These are phyloP conservation scores for Drosophila punjabiensis DNA, from an alignment of 1,140 invertebrate species.

Conservation along the genomic window DNA sequence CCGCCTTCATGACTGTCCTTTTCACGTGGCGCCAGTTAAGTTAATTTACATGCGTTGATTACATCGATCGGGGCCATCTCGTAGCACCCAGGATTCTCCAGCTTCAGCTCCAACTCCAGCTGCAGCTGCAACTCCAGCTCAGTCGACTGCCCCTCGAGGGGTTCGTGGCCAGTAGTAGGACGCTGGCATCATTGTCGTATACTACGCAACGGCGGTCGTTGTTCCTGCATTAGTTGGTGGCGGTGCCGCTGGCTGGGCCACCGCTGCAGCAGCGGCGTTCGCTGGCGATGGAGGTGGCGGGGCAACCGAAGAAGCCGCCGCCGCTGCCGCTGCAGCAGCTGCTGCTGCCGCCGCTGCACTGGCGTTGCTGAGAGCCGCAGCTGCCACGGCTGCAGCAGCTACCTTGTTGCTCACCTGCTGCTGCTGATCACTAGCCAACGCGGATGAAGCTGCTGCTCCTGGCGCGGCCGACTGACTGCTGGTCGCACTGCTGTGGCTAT, in stretches of 20 bases:
- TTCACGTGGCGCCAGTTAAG: slow-evolving; percentile 38
- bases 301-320: slow-evolving; percentile 38
- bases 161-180: slow-evolving; percentile 71
- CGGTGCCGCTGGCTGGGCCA: slow-evolving; percentile 61
- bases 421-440: slow-evolving; percentile 44
- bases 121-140: slow-evolving; percentile 1
- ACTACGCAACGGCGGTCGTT: slow-evolving; percentile 85
- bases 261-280: slow-evolving; percentile 33
- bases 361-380: slow-evolving; percentile 49
- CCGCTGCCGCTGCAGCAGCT: slow-evolving; percentile 25
- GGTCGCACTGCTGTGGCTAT: slow-evolving; percentile 48
- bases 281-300: slow-evolving; percentile 16
- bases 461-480: slow-evolving; percentile 53
- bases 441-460: slow-evolving; percentile 37
- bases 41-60: slow-evolving; percentile 67
- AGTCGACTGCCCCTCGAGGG: slow-evolving; percentile 50
- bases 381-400: slow-evolving; percentile 28
- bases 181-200: slow-evolving; percentile 79
- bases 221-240: slow-evolving; percentile 76
- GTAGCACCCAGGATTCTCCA: slow-evolving; percentile 6
- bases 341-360: slow-evolving; percentile 45
- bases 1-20: slow-evolving; percentile 10
- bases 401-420: slow-evolving; percentile 65
- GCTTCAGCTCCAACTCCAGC: background rate
- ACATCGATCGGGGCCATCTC: slow-evolving; percentile 28